phyloP scores from a whole-genome alignment of 2,888 invertebrate species.

The Phymatocera aterrima region DNA sequence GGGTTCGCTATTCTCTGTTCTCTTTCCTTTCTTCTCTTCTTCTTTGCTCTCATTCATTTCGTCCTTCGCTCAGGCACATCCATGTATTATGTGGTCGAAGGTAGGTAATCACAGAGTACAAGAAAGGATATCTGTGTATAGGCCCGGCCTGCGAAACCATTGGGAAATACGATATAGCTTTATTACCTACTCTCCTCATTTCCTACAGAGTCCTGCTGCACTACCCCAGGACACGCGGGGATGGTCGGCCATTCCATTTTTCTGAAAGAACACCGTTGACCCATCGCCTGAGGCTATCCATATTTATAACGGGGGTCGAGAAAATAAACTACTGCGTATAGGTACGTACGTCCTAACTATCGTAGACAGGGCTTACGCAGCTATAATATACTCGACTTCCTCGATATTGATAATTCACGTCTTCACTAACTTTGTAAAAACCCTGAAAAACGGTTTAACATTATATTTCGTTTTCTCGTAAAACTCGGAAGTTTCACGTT shows the following conservation, averaged over 20 bases:
- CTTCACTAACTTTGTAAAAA: too few relatives aligned
- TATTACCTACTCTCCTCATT: neutral
- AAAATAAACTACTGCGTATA: too few relatives aligned
- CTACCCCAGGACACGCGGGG: neutral
- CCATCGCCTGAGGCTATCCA: neutral
- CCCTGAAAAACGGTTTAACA: too few relatives aligned
- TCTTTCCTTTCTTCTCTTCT: neutral
- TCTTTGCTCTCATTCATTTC: too few relatives aligned
- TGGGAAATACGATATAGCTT: conserved; percentile 25
- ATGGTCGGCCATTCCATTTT: neutral
- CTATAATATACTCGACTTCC: too few relatives aligned
- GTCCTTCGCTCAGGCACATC: neutral
- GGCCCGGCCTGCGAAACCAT: neutral
- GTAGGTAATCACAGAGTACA: conserved; percentile 20
- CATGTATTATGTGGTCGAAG: neutral
- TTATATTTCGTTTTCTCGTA: too few relatives aligned
- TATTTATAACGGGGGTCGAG: too few relatives aligned
- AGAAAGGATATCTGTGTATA: neutral
- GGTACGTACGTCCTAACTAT: too few relatives aligned
- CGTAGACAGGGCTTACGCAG: too few relatives aligned
- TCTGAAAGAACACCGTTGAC: conserved; percentile 10
- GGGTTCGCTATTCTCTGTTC: neutral
- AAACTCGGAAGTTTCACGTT: too few relatives aligned
- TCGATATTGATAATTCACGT: too few relatives aligned
- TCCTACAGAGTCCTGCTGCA: too few relatives aligned